Evolutionary conservation across 1,140 invertebrate species (phyloP).

Genomic region (Brachionus paranguensis): DNA sequence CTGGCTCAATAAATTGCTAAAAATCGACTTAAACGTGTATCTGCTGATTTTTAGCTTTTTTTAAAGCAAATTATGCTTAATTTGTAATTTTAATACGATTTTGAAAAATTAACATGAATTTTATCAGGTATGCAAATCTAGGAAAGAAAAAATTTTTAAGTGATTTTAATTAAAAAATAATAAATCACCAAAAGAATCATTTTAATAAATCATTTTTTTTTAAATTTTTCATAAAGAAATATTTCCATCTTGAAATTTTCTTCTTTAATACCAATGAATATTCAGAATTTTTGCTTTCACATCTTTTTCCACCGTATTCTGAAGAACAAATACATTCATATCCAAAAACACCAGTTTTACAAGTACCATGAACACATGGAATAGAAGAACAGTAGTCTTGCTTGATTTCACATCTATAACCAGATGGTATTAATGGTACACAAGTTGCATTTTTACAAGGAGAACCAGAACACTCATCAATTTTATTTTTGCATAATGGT

Average conservation of each 20-base stretch:
- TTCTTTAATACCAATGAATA: background rate
- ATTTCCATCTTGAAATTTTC: background rate
- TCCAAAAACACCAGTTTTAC: background rate
- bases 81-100: no score
- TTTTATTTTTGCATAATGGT: conserved; percentile 68
- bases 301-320: conserved; percentile 61
- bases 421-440: conserved; percentile 65
- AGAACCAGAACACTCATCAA: conserved; percentile 76
- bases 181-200: no score
- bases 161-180: no score
- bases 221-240: background rate
- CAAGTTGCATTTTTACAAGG: conserved; percentile 80
- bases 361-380: background rate
- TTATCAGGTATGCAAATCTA: no score
- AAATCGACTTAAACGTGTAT: no score
- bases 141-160: no score
- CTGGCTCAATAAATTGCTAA: no score
- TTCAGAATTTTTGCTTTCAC: conserved; percentile 48
- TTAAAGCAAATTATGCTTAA: no score
- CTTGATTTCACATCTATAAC: conserved; percentile 77
- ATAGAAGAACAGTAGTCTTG: background rate
- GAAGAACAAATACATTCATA: conserved; percentile 36
- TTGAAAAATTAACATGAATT: no score
- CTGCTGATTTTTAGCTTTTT: no score
- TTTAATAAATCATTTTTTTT: no score